A percentile compares a stretch with the other conserved stretches of the same genome.
Conservation (phyloP, 2,113 vertebrate species). For the Noturus placidus region DNA sequence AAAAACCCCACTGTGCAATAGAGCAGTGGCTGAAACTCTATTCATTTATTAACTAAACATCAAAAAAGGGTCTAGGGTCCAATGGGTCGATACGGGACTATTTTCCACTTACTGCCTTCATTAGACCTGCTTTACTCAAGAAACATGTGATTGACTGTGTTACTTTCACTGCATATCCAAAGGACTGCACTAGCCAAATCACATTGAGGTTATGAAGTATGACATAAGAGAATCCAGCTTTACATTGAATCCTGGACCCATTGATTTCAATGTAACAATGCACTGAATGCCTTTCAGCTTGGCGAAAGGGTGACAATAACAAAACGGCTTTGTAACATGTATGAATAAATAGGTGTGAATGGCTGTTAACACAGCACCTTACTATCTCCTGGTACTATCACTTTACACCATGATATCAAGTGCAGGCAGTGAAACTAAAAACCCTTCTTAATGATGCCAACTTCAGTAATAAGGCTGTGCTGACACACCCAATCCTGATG, state of each 20-base stretch:
- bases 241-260: not conserved
- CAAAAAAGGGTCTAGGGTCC: not conserved
- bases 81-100: not conserved
- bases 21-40: constrained; percentile 13
- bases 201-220: too few species aligned
- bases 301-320: not conserved
- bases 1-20: not conserved
- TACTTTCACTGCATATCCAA: not conserved
- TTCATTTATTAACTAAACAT: constrained; percentile 6
- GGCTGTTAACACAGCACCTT: constrained; percentile 19
- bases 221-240: not conserved
- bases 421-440: constrained; percentile 53
- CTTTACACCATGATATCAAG: constrained; percentile 44
- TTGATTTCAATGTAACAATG: not conserved
- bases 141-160: not conserved
- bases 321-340: constrained; percentile 26
- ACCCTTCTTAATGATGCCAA: constrained; percentile 36
- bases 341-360: constrained; percentile 27
- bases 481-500: constrained; percentile 62
- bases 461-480: constrained; percentile 47
- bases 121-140: constrained; percentile 25
- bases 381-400: constrained; percentile 26
- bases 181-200: not conserved
- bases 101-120: constrained; percentile 2
- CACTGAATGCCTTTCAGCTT: not conserved